phyloP scores from a whole-genome alignment of 2,113 vertebrate species.

The Pogona vitticeps region DNA sequence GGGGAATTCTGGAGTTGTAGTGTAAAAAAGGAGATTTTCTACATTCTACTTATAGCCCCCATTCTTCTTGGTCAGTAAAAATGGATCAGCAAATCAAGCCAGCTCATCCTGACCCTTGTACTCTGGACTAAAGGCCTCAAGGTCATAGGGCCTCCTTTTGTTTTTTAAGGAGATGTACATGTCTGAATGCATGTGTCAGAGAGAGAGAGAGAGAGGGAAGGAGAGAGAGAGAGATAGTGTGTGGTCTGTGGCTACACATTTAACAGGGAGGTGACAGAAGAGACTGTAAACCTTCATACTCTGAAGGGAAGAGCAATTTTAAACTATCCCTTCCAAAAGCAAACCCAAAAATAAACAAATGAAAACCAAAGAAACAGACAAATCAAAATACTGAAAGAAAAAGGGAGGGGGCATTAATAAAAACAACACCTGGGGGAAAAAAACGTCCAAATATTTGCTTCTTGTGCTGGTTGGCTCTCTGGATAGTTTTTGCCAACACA shows the following conservation, averaged over 20 bases:
- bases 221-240: not conserved
- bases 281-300: no score
- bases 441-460: not conserved
- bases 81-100: not conserved
- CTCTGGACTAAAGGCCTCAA: not conserved
- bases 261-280: not conserved
- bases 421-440: no score
- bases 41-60: not conserved
- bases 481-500: not conserved
- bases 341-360: not conserved
- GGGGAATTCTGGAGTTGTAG: no score
- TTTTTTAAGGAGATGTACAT: not conserved
- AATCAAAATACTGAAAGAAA: not conserved
- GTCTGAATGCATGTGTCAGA: not conserved
- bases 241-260: not conserved
- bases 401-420: no score
- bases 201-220: not conserved
- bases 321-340: not conserved
- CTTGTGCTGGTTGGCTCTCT: not conserved
- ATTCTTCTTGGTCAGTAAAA: not conserved
- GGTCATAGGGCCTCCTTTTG: not conserved
- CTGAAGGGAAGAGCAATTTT: not conserved
- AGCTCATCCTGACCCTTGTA: no score
- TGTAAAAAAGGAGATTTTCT: not conserved
- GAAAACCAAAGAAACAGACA: no score